A percentile compares a stretch with the other conserved stretches of the same genome.
Conservation (phyloP, 2,113 vertebrate genomes). For the Heloderma charlesbogerti region DNA sequence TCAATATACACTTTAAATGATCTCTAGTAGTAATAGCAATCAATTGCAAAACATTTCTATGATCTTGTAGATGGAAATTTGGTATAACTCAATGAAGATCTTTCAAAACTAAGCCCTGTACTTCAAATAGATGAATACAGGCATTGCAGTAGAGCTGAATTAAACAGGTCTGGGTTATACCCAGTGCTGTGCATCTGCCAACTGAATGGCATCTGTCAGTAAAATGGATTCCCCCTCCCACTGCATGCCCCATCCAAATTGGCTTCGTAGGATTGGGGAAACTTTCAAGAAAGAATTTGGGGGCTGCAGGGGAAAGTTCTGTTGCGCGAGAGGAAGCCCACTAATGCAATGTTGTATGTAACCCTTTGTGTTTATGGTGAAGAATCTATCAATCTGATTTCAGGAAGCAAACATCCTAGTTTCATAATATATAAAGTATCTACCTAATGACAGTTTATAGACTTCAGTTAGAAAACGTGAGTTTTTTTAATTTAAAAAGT, state of each 20-base stretch:
- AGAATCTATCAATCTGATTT: neutral
- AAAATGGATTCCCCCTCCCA: no score
- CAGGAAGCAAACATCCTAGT: neutral
- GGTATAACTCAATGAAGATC: neutral
- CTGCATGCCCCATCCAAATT: no score
- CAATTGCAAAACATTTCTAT: neutral
- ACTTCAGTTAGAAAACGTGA: neutral
- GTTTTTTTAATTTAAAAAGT: neutral
- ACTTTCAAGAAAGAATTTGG: no score
- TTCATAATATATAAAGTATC: neutral
- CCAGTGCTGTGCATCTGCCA: no score
- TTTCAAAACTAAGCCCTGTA: neutral
- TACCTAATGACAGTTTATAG: neutral
- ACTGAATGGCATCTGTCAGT: no score
- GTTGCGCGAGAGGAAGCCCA: no score
- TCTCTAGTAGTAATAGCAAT: neutral
- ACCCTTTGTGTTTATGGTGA: neutral
- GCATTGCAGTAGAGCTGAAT: neutral
- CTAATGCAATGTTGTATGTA: no score
- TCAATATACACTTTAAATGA: neutral
- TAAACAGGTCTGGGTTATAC: neutral
- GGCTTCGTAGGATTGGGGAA: no score
- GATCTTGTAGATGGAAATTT: neutral
- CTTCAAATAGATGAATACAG: neutral
- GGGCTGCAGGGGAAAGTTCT: no score